phyloP scores from a whole-genome alignment of 2,797 vertebrate genomes.

The Eospalax fontanierii region DNA sequence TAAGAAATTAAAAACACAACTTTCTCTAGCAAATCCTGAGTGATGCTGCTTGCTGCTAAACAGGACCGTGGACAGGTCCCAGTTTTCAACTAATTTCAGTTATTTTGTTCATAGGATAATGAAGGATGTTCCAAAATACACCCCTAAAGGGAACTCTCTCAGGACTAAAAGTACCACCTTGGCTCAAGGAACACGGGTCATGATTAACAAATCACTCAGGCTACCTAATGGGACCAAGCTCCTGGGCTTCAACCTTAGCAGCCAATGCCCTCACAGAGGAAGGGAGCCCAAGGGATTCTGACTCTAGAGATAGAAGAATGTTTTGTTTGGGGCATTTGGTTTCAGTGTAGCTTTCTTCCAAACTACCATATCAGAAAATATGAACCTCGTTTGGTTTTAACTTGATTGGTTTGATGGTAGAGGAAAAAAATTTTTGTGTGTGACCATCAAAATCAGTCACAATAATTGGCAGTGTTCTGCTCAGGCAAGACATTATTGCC shows the following conservation, averaged over 20 bases:
- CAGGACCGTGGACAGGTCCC: neutral
- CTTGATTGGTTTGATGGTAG: neutral
- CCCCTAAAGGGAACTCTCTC: neutral
- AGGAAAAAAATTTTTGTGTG: neutral
- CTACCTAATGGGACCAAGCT: neutral
- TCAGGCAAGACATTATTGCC: neutral
- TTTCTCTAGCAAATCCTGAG: neutral
- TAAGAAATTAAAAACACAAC: conserved; percentile 44
- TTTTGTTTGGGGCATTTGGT: neutral
- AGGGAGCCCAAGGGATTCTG: neutral
- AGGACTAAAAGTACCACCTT: neutral
- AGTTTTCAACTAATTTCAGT: neutral
- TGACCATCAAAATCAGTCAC: neutral
- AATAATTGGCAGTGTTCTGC: neutral
- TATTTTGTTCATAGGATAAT: neutral
- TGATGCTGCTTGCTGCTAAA: neutral
- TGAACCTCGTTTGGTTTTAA: neutral
- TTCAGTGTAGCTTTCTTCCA: neutral
- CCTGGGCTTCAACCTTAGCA: neutral
- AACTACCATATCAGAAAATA: conserved; percentile 18
- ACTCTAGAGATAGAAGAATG: neutral
- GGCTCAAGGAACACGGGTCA: neutral
- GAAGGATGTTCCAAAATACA: neutral
- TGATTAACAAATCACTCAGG: neutral
- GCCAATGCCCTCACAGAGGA: neutral